Conservation (phyloP, 2,113 vertebrate genomes). For the Grus americana region DNA sequence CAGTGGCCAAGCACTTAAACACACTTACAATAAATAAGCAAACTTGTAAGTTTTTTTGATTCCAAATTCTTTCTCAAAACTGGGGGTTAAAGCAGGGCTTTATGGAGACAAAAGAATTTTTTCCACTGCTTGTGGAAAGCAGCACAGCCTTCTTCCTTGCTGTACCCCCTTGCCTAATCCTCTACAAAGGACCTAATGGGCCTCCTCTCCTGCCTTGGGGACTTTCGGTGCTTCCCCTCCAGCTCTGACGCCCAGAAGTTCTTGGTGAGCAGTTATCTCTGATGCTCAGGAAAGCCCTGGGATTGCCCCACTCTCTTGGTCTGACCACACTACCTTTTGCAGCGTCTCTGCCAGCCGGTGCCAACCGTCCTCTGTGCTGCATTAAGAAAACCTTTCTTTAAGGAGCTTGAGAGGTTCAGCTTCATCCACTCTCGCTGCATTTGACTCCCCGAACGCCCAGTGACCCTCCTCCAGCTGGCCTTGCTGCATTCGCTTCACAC, state of each 20-base stretch:
- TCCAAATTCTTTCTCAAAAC: not conserved
- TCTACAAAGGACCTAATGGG: not conserved
- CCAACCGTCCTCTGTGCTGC: not conserved
- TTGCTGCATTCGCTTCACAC: not conserved
- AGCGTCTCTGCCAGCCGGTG: rapidly evolving
- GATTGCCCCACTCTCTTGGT: not conserved
- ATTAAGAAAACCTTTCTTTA: not conserved
- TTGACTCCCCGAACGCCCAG: no score
- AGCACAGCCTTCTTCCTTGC: not conserved
- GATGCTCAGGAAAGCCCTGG: not conserved
- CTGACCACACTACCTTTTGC: not conserved
- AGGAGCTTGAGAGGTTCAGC: not conserved
- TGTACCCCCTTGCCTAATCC: not conserved
- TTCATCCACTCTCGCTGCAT: not conserved
- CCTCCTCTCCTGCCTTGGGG: not conserved
- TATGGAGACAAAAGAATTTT: not conserved
- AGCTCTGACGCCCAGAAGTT: not conserved
- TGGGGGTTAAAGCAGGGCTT: not conserved
- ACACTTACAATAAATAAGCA: not conserved
- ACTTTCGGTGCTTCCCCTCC: not conserved
- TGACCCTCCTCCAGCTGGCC: not conserved
- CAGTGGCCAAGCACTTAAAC: not conserved
- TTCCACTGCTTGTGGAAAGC: not conserved
- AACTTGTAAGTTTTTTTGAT: not conserved
- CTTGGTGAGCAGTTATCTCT: not conserved